Evolutionary conservation across 35 echinoderm and acorn worm species (phyloP).

Genomic region (Heliocidaris tuberculata): DNA sequence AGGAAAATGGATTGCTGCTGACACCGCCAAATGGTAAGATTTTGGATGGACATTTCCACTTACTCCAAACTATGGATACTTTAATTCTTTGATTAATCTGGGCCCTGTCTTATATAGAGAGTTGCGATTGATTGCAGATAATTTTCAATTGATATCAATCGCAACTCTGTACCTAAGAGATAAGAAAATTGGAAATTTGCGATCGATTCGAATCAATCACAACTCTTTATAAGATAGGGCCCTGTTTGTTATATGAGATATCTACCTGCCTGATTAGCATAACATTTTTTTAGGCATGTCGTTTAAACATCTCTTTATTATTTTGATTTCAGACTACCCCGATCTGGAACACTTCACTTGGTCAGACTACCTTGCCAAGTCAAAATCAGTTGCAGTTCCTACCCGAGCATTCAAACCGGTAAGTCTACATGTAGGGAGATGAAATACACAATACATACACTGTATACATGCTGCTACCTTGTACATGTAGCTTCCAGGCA

Average conservation of each 20-base stretch:
- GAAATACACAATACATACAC: background rate
- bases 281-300: background rate
- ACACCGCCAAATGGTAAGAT: conserved; percentile 89
- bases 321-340: conserved; percentile 68
- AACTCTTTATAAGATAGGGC: too few species aligned
- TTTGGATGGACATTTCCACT: background rate
- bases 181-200: too few species aligned
- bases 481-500: too few species aligned
- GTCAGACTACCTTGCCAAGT: conserved; percentile 87
- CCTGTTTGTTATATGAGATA: too few species aligned
- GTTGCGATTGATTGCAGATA: too few species aligned
- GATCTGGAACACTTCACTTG: conserved; percentile 89
- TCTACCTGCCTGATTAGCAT: too few species aligned
- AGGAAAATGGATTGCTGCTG: conserved; percentile 76
- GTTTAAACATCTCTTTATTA: background rate
- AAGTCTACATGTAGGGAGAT: conserved; percentile 44
- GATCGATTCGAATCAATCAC: too few species aligned
- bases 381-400: conserved; percentile 80
- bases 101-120: too few species aligned
- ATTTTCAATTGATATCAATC: too few species aligned
- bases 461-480: background rate
- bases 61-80: too few species aligned
- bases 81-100: too few species aligned
- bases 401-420: conserved; percentile 97
- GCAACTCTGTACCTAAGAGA: too few species aligned